Evolutionary conservation across 2,797 vertebrate species (phyloP), one percentile per base, ranked within the genome.

Genomic region (Phaenicophaeus curvirostris): DNA sequence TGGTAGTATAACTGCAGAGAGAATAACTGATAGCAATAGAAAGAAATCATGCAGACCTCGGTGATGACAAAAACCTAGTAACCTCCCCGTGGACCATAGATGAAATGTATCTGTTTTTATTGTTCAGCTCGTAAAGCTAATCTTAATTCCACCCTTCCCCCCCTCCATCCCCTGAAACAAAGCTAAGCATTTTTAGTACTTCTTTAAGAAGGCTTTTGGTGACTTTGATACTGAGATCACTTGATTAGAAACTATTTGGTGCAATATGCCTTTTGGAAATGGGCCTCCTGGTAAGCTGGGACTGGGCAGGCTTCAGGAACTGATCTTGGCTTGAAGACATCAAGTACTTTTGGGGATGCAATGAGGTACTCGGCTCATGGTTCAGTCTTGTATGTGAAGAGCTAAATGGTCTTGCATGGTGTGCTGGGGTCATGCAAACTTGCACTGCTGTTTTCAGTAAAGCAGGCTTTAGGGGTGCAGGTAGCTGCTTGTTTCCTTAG

Each of bases 381-480:
- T 11, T 77, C 51, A 3, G 2, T 42, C 15, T 53, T 23, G 10
- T 28, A 1, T 48, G 4, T 3, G 3, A 0, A 0, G 35, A 20
- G 41, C 35, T 69, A 33, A 37, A 20, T 10, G 27, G 19, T 8
- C 11, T 31, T 30, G 9, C 33, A 23, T 12, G 5, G 0, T 33
- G 48, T 57, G 33, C 20, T 42, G 2, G 4, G 28, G 30, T 14
- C 3, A 5, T 62, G 35, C 12, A 39, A 37, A 2, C 17, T 19
- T 18, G 19, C 57, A 28, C 30, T 2, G 0, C 48, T 75, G 11
- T 28, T 39, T 75, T 71, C 39, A 55, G 50, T 12, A 31, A 1
- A 2, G 3, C 14, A 3, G 35, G 17, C 13, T 31, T 25, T 21
- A 50, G 53, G 46, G 37, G 24, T 65, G 33, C 27, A 3, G 1